A percentile compares a stretch with the other conserved stretches of the same genome.
Evolutionary conservation across 2,888 invertebrate genomes (phyloP).

Genomic region (Erebia palarica): DNA sequence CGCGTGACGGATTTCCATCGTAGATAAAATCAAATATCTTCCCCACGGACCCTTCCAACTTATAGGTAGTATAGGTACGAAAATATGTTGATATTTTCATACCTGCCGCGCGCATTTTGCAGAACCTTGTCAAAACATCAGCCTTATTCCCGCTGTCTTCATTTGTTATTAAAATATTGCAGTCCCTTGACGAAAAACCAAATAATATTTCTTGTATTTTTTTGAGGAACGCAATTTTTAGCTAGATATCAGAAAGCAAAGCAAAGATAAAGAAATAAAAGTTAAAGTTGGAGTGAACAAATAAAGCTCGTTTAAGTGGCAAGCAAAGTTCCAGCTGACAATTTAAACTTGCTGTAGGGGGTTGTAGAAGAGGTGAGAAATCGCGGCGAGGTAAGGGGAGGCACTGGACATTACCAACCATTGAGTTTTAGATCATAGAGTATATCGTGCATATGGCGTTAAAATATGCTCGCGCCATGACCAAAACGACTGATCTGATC

Average conservation of each 20-base stretch:
- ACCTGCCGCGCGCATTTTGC: slow-evolving; percentile 30
- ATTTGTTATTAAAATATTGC: slow-evolving; percentile 59
- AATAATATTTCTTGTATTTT: slow-evolving; percentile 5
- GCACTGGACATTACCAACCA: slow-evolving; percentile 49
- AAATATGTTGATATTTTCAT: slow-evolving; percentile 14
- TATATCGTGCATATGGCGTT: not conserved
- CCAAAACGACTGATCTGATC: too few relatives aligned
- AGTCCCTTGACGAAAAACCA: slow-evolving; percentile 41
- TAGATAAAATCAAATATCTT: slow-evolving; percentile 65
- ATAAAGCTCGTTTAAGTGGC: slow-evolving; percentile 67
- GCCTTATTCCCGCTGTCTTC: slow-evolving; percentile 46
- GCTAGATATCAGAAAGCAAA: slow-evolving; percentile 23
- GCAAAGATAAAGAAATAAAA: slow-evolving; percentile 44
- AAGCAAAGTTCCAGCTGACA: slow-evolving; percentile 70
- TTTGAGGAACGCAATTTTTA: not conserved
- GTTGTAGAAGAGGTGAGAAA: slow-evolving; percentile 65
- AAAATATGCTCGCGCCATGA: too few relatives aligned
- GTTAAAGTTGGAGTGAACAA: slow-evolving; percentile 63
- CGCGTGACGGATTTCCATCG: slow-evolving; percentile 62
- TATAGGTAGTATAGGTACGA: slow-evolving; percentile 4
- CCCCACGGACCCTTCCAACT: slow-evolving; percentile 41
- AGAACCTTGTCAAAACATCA: slow-evolving; percentile 35
- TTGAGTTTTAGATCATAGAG: not conserved
- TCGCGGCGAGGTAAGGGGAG: slow-evolving; percentile 43
- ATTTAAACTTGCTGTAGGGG: slow-evolving; percentile 73